Base-by-base conservation (phyloP, 2,113 vertebrate genomes). In the Osmerus mordax region DNA sequence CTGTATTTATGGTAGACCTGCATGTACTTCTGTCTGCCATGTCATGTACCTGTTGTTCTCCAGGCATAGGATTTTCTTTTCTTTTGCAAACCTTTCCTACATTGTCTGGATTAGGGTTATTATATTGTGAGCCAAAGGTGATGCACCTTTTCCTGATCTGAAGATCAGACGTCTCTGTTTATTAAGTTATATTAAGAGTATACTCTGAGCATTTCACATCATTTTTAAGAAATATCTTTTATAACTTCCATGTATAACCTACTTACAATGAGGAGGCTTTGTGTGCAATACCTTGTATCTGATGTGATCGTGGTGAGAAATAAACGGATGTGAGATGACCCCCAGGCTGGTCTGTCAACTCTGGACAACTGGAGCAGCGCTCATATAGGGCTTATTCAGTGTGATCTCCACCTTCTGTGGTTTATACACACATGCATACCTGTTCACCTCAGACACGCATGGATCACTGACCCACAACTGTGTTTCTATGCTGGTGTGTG, bases 401-500 rank as follows among this genome's bases (percentile, higher is more conserved):
- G 25, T 29, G 25, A 29, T 62, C 21, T 28, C 60, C 23, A 28
- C 60, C 60, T 28, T 12, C 12, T 62, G 60, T 14, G 21, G 23
- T 62, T 25, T 62, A 15, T n/a, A 15, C 15, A 15, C 23, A 16
- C 2, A 63, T 23, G 4, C 14, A 14, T 13, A 76, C 36, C 62
- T 74, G 63, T 23, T 60, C 62, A 60, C 55, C 36, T 66, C 41
- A 9, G 21, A 62, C 60, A 23, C 3, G 25, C 15, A 60, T 5
- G 3, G 14, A 16, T 64, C 62, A 36, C 62, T 64, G 62, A 36
- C 62, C 62, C 16, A 6, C 25, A 64, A 64, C 62, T 69, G 16
- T 36, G 3, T 61, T 19, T 16, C 21, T 36, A 8, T 41, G 59
- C 77, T n/a, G 71, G 41, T 54, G 63, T 73, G 53, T 79, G 67